Base-by-base conservation (phyloP, 2,888 invertebrate species). In the Meiosimyza platycephala region DNA sequence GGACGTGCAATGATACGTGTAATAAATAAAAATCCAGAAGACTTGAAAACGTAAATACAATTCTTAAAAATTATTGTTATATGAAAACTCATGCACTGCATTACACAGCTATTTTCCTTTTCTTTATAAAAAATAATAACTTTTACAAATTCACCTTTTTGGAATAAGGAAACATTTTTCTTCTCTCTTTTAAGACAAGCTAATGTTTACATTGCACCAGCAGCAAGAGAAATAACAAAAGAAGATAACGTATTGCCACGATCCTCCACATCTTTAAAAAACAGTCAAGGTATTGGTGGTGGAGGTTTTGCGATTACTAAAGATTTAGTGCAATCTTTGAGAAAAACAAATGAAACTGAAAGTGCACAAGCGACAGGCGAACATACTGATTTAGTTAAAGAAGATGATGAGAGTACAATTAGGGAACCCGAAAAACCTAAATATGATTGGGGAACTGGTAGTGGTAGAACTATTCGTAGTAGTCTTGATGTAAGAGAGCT, bases 1-100 rank as follows among this genome's bases (percentile, higher is more conserved):
- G 95, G 95, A 7, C 90, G 93, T 84, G 95, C 94, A 15, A 91
- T 94, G 84, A 88, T 96, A 59, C 88, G 94, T 76, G 83, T 94
- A 73, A 85, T 93, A 51, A 89, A 93, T 80, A 91, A 92, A 84
- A 86, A 88, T 74, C 90, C 90, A n/a, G 92, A 92, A 78, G 90
- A 92, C 81, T 86, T 92, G 15, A 90, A 88, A 80, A 90, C 86
- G 90, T 90, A 85, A 85, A n/a, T n/a, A n/a, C n/a, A n/a, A n/a
- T n/a, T n/a, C n/a, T n/a, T n/a, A n/a, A n/a, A n/a, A n/a, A n/a
- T n/a, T n/a, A n/a, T n/a, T n/a, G n/a, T n/a, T n/a, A n/a, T n/a
- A n/a, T n/a, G n/a, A n/a, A n/a, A n/a, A n/a, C n/a, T n/a, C n/a
- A n/a, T n/a, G n/a, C n/a, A n/a, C n/a, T n/a, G n/a, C n/a, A n/a